Evolutionary conservation across 2,113 vertebrate species (phyloP), one percentile per base, ranked within the genome.

Genomic region (Alligator mississippiensis): DNA sequence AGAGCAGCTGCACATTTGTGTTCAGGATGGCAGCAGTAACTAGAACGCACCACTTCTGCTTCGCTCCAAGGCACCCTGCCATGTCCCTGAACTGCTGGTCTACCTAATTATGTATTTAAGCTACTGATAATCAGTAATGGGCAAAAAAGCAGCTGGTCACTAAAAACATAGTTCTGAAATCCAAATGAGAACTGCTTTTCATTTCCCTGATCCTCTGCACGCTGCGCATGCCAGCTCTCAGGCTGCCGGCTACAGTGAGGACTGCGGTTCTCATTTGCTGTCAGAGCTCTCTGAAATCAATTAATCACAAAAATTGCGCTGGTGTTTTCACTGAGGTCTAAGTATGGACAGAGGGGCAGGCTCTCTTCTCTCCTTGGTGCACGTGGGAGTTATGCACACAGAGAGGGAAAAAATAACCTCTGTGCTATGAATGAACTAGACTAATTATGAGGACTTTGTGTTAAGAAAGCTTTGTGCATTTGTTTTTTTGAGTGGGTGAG

Each of bases 301-400:
- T 13, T 19, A 90, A 63, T 38, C 88, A 78, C 68, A 84, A 34
- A 55, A 0, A 11, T 77, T n/a, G 79, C 0, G 0, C 54, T 1
- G 2, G 47, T 24, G 85, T 92, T 57, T 78, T 57, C 85, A 28
- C 19, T 5, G 47, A 83, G 70, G 34, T 27, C 63, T 68, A 21
- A 47, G 79, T 10, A 8, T 34, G 58, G 9, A 72, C 28, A 0
- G 19, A n/a, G 28, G 82, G 13, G 14, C 57, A 87, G 54, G 63
- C 34, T 91, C 6, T 1, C 60, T 15, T 61, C 21, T 77, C 78
- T 2, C 1, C 61, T 87, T 62, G 58, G 58, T 88, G 47, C 15
- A 18, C 11, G 82, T 63, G 74, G 34, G 25, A 76, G n/a, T 62
- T 34, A 84, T 58, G 66, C 58, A 28, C 1, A 0, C 47, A 24